Conservation (phyloP, 37 sponge, comb jelly and placozoan genomes). For the Eunapius fragilis region DNA sequence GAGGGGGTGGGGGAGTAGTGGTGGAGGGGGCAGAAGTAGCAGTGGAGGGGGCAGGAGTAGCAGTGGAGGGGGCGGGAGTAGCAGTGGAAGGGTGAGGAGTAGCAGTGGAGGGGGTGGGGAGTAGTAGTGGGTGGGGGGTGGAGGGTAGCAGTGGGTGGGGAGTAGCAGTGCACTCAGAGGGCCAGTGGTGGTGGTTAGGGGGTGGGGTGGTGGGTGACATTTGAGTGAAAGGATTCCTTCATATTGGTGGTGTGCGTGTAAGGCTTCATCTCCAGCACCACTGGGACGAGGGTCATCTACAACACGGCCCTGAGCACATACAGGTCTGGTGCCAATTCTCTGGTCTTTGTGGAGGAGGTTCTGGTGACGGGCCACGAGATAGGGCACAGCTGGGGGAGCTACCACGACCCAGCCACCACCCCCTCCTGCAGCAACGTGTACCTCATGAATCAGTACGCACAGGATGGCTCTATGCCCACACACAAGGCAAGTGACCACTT, state of each 20-base stretch:
- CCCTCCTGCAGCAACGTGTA: slow-evolving; percentile 6
- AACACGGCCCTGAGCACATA: slow-evolving; percentile 53
- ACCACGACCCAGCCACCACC: slow-evolving; percentile 62
- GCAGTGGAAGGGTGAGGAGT: too few species aligned
- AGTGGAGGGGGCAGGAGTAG: too few species aligned
- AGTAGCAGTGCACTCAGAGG: too few species aligned
- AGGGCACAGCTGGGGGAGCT: slow-evolving; percentile 85
- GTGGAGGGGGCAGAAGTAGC: too few species aligned
- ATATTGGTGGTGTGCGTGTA: not conserved
- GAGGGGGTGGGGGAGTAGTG: too few species aligned
- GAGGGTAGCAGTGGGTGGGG: too few species aligned
- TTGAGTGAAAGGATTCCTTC: too few species aligned
- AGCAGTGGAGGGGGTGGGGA: too few species aligned
- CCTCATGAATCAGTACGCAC: slow-evolving; percentile 57
- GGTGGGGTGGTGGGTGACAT: not conserved
- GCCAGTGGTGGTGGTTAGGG: too few species aligned
- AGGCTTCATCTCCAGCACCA: not conserved
- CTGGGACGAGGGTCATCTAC: slow-evolving; percentile 31
- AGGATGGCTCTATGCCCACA: slow-evolving; percentile 36
- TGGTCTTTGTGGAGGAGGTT: slow-evolving; percentile 18
- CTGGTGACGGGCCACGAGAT: slow-evolving; percentile 50
- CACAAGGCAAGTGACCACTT: not conserved
- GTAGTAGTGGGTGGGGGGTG: too few species aligned
- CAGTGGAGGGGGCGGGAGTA: too few species aligned
- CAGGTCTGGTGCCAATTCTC: not conserved